Evolutionary conservation across 2,797 vertebrate genomes (phyloP).

Genomic region (Chiroxiphia lanceolata): DNA sequence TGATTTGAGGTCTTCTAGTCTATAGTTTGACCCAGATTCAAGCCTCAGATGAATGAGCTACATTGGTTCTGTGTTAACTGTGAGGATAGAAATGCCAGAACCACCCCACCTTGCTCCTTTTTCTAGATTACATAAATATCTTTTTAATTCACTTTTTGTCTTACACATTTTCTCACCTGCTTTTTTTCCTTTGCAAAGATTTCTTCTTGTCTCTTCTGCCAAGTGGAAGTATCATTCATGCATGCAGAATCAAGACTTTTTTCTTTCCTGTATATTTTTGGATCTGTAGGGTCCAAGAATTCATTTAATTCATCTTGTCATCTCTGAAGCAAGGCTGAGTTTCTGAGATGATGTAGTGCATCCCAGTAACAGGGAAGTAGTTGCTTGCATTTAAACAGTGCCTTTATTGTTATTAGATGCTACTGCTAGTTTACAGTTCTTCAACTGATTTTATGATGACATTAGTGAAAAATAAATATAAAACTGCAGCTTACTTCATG

Average conservation of each 20-base stretch:
- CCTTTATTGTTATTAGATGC: not conserved
- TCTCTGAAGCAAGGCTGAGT: not conserved
- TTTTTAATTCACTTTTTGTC: not conserved
- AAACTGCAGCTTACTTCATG: not conserved
- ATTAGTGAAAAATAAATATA: not conserved
- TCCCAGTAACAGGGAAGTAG: not conserved
- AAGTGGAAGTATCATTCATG: not conserved
- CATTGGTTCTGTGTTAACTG: not conserved
- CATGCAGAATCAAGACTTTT: not conserved
- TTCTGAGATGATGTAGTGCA: not conserved
- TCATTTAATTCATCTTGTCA: not conserved
- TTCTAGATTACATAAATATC: not conserved
- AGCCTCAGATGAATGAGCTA: not conserved
- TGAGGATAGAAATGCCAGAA: not conserved
- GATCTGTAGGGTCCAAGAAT: not conserved
- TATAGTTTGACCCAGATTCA: not conserved
- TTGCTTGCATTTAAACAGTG: not conserved
- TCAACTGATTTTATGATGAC: not conserved
- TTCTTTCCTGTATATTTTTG: not conserved
- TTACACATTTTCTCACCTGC: fast-evolving
- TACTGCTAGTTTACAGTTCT: not conserved
- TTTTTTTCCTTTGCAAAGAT: not conserved
- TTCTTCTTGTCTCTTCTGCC: not conserved
- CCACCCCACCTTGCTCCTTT: not conserved
- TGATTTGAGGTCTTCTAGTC: not conserved